Evolutionary conservation across 2,888 invertebrate genomes (phyloP), one percentile per base, ranked within the genome.

Genomic region (Amphipoea oculea): DNA sequence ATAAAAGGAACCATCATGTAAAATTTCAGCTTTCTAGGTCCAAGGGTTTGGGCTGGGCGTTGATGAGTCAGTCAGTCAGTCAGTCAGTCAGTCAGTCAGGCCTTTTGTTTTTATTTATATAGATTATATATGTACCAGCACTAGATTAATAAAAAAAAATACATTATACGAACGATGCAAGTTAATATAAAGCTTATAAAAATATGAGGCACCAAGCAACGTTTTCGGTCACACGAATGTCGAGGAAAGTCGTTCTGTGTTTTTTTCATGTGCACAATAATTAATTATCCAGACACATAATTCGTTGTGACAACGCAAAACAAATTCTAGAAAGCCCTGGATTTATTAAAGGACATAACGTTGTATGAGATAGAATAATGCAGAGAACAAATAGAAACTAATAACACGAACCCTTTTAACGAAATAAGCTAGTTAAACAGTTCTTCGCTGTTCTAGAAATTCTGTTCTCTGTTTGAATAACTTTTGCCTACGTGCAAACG

Each of bases 371-470:
- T 68, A 74, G 36, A 73, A 65, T 65, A 42, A 51, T 79, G 20
- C 14, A 60, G 60, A 51, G 42, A 45, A 67, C 36, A 78, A 67
- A 83, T 60, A 67, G 12, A 57, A 57, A 69, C 57, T 68, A 20
- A 23, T 66, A 51, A 57, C 54, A 69, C 4, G 60, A 63, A 81
- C 82, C 85, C 73, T 81, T 85, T 83, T 76, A 76, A 76, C 66
- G 63, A 70, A 85, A 85, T 81, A 73, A 73, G 76, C 66, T 74
- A 62, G 66, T 48, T 66, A 48, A 76, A 62, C n/a, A 71, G 23
- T 66, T 42, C 48, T 65, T 36, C 7, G 42, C 23, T 71, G 45
- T 60, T 66, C 12, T 6, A 70, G 66, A 67, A 67, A 54, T 51
- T 72, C 23, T 60, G 23, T 63, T 63, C 69, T 54, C n/a, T 48